Evolutionary conservation across 2,797 vertebrate genomes (phyloP).

Genomic region (Rachycentron canadum): DNA sequence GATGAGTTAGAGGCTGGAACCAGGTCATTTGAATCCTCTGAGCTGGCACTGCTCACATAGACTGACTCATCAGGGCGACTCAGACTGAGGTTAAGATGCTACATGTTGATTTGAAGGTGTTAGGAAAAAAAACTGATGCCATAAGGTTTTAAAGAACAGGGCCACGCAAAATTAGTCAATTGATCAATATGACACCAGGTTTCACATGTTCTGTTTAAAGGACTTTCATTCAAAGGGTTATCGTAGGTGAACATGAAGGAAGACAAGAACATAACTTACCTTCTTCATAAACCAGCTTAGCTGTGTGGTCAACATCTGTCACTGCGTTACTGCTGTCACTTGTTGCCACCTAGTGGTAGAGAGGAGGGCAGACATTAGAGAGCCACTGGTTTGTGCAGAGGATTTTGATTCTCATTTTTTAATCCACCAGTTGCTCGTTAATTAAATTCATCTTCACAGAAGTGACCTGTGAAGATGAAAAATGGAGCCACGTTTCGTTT

Average conservation of each 20-base stretch:
- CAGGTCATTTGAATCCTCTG: not conserved
- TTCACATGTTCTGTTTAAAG: not conserved
- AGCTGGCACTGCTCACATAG: not conserved
- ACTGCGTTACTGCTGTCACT: slow-evolving; percentile 75
- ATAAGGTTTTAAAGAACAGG: not conserved
- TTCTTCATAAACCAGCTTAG: slow-evolving; percentile 97
- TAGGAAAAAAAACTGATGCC: not conserved
- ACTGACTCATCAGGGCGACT: not conserved
- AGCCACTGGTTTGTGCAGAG: not conserved
- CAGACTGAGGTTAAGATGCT: not conserved
- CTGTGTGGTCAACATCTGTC: slow-evolving; percentile 86
- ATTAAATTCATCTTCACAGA: not conserved
- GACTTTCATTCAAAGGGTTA: not conserved
- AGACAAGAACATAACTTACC: slow-evolving; percentile 82
- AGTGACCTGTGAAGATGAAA: not conserved
- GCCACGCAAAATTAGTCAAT: not conserved
- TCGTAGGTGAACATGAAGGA: slow-evolving; percentile 7
- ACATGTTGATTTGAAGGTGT: not conserved
- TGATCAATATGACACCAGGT: not conserved
- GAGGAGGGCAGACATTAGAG: not conserved
- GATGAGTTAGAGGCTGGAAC: not conserved
- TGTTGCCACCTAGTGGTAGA: slow-evolving; percentile 88
- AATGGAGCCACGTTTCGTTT: not conserved
- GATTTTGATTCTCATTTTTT: not conserved
- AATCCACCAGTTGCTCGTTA: not conserved